Evolutionary conservation across 2,113 vertebrate genomes (phyloP).

Genomic region (Talpa occidentalis): DNA sequence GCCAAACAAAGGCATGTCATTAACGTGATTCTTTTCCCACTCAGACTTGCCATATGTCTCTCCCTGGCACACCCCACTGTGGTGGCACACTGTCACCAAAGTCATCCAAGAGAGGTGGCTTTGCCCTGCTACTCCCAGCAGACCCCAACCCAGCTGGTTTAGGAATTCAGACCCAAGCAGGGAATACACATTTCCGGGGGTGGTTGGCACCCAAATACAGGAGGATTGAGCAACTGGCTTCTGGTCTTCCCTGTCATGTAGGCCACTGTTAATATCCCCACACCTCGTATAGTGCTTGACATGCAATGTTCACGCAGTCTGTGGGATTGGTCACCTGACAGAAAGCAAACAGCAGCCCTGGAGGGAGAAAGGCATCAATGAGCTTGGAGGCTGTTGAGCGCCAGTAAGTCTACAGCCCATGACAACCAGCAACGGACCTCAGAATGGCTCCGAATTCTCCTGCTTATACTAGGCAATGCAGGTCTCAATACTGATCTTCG

Average conservation of each 20-base stretch:
- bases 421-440: no score
- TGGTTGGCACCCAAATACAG: background rate
- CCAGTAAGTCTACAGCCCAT: no score
- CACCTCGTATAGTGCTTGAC: background rate
- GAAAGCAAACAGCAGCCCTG: background rate
- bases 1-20: conserved; percentile 44
- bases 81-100: conserved; percentile 51
- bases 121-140: conserved; percentile 1
- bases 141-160: conserved; percentile 40
- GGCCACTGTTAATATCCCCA: background rate
- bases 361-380: accelerated
- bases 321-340: background rate
- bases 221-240: background rate
- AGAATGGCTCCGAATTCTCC: background rate
- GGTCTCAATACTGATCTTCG: background rate
- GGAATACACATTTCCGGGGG: accelerated
- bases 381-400: background rate
- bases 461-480: background rate
- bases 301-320: background rate
- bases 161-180: conserved; percentile 44
- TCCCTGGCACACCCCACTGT: background rate
- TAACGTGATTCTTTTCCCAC: background rate
- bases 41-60: background rate
- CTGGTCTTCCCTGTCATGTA: background rate
- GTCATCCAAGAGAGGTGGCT: conserved; percentile 54